Conservation (phyloP, 2,888 invertebrate species). For the Tetragnatha montana region DNA sequence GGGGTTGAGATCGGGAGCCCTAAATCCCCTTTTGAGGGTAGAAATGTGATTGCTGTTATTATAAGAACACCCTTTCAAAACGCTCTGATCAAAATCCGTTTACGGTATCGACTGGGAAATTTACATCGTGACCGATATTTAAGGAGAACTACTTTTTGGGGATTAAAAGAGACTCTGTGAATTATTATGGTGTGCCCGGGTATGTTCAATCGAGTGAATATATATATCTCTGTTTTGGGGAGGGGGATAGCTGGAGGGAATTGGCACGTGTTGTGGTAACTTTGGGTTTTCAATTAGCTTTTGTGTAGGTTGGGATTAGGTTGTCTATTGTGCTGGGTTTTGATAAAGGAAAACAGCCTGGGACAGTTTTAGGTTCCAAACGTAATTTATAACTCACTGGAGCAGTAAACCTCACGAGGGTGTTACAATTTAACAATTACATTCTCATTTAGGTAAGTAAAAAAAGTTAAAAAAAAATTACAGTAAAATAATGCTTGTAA, state of each 20-base stretch:
- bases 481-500: too few relatives aligned
- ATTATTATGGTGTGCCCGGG: not conserved
- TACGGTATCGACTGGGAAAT: conserved; percentile 39
- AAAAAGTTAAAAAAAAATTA: too few relatives aligned
- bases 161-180: not conserved
- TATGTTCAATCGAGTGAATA: not conserved
- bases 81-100: conserved; percentile 27
- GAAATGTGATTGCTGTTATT: conserved; percentile 36
- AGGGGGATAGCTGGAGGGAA: not conserved
- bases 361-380: too few relatives aligned
- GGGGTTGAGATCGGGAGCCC: conserved; percentile 29
- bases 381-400: too few relatives aligned
- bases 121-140: conserved; percentile 37
- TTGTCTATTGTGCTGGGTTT: not conserved
- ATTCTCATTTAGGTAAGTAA: too few relatives aligned
- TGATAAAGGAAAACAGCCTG: not conserved
- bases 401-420: too few relatives aligned
- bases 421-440: too few relatives aligned
- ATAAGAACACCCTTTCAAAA: conserved; percentile 8
- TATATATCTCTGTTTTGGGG: too few relatives aligned
- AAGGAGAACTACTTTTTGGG: not conserved
- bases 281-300: not conserved
- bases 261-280: not conserved
- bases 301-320: not conserved
- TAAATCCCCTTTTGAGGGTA: conserved; percentile 3